phyloP scores from a whole-genome alignment of 2,797 vertebrate genomes.

The Lindbergichthys nudifrons region DNA sequence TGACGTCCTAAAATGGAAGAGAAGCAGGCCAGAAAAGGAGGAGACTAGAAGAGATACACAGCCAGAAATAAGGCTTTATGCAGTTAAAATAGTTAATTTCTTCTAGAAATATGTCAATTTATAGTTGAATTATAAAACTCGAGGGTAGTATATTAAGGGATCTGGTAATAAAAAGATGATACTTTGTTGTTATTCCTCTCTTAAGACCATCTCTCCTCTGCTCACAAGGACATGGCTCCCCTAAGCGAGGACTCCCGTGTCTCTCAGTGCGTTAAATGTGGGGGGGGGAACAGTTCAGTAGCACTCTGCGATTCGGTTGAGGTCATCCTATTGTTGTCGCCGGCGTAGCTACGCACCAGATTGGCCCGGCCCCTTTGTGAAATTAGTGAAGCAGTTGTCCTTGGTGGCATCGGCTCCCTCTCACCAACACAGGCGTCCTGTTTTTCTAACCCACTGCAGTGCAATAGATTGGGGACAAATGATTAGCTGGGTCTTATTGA shows the following conservation, averaged over 20 bases:
- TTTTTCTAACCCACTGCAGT: not conserved
- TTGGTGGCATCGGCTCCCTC: constrained; percentile 51
- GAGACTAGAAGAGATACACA: not conserved
- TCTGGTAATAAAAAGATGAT: constrained; percentile 37
- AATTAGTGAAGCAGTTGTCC: constrained; percentile 57
- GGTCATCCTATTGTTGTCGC: constrained; percentile 49
- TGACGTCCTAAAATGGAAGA: constrained; percentile 18
- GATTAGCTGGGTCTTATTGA: constrained; percentile 59
- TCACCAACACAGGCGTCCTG: constrained; percentile 6
- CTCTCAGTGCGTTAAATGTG: constrained; percentile 66
- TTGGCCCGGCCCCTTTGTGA: constrained; percentile 31
- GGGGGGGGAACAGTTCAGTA: constrained; percentile 30
- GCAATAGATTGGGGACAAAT: constrained; percentile 52
- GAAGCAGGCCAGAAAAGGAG: not conserved
- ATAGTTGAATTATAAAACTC: constrained; percentile 8
- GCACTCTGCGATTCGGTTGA: constrained; percentile 41
- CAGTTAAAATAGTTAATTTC: not conserved
- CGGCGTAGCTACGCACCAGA: constrained; percentile 35
- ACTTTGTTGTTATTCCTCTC: constrained; percentile 35
- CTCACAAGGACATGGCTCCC: constrained; percentile 62
- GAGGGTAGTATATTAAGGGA: constrained; percentile 19
- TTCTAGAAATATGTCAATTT: constrained; percentile 13
- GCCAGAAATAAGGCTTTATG: not conserved
- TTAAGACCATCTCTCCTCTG: constrained; percentile 31
- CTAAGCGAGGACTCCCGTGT: constrained; percentile 42